These are phyloP conservation scores for Apus apus DNA, from an alignment of 2,113 vertebrate species.

Conservation along the genomic window DNA sequence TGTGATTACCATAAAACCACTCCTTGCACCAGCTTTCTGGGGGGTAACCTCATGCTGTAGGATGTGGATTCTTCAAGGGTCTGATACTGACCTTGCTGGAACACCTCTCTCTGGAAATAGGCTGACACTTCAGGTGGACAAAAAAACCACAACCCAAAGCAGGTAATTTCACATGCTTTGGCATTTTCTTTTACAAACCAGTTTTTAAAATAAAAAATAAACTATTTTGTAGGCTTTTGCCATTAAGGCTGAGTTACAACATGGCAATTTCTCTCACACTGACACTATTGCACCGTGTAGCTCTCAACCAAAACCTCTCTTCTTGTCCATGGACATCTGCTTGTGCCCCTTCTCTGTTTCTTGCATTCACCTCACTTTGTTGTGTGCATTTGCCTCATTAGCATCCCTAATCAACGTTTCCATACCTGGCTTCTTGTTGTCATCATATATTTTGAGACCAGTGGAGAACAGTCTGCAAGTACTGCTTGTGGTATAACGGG, in stretches of 20 bases:
- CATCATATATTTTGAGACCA: background rate
- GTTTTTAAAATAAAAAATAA: background rate
- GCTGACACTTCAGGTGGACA: background rate
- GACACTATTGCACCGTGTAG: background rate
- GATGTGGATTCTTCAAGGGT: background rate
- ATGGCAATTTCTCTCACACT: background rate
- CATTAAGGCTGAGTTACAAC: background rate
- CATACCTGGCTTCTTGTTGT: background rate
- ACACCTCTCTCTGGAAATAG: background rate
- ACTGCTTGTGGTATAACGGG: accelerated
- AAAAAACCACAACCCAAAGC: background rate
- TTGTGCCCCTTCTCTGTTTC: background rate
- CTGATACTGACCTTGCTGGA: background rate
- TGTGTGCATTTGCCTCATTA: background rate
- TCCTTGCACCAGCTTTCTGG: background rate
- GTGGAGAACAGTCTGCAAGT: background rate
- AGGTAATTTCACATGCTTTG: background rate
- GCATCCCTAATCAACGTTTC: background rate
- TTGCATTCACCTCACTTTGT: background rate
- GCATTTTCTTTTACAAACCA: background rate
- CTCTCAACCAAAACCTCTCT: background rate
- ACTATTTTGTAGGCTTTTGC: background rate
- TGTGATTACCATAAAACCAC: background rate
- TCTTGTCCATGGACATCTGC: background rate
- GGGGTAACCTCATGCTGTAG: background rate